phyloP scores from a whole-genome alignment of 2,888 invertebrate genomes.

The Mythimna impura region DNA sequence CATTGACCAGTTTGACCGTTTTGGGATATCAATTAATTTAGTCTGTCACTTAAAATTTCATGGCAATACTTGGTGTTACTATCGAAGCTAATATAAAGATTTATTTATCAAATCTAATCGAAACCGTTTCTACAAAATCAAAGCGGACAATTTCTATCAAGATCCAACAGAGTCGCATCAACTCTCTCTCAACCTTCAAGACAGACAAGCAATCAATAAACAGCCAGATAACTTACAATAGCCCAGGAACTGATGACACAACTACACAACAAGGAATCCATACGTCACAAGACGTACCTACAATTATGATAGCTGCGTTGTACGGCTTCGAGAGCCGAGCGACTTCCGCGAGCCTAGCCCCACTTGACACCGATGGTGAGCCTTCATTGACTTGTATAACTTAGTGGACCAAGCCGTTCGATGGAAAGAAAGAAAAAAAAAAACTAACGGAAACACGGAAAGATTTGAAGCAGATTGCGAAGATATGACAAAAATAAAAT shows the following conservation, averaged over 20 bases:
- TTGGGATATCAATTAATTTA: too few species aligned
- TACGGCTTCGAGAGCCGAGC: conserved; percentile 59
- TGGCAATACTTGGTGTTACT: too few species aligned
- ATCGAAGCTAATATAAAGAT: neutral
- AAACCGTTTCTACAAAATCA: neutral
- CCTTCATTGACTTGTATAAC: conserved; percentile 13
- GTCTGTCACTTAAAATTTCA: too few species aligned
- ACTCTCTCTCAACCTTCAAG: conserved; percentile 8
- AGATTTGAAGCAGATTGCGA: neutral
- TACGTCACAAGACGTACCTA: conserved; percentile 40
- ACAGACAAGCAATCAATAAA: conserved; percentile 19
- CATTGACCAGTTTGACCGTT: too few species aligned
- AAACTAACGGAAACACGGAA: neutral
- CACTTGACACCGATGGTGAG: conserved; percentile 58
- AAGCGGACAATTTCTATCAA: neutral
- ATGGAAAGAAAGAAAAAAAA: conserved; percentile 6
- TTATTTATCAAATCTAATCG: neutral
- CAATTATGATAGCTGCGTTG: conserved; percentile 48
- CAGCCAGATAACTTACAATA: conserved; percentile 18
- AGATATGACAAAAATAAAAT: neutral
- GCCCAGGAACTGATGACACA: conserved; percentile 29
- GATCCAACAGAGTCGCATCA: neutral
- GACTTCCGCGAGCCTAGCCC: conserved; percentile 54
- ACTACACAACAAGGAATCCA: conserved; percentile 25
- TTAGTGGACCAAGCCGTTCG: neutral